A percentile compares a stretch with the other conserved stretches of the same genome.
Evolutionary conservation across 2,113 vertebrate species (phyloP).

Genomic region (Boleophthalmus pectinirostris): DNA sequence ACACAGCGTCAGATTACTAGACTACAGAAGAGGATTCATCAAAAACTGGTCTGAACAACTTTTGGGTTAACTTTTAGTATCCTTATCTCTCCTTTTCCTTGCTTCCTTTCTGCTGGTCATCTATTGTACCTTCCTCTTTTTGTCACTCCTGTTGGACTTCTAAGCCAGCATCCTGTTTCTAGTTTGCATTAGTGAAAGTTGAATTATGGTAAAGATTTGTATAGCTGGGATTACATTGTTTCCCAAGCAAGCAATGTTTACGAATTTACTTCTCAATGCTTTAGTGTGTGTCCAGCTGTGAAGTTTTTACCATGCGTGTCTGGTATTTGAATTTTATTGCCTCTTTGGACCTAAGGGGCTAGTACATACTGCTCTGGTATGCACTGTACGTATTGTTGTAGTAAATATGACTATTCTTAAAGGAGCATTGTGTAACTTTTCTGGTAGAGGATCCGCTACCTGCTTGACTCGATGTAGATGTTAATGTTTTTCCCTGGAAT

Average conservation of each 20-base stretch:
- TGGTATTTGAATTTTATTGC: slow-evolving; percentile 70
- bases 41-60: slow-evolving; percentile 32
- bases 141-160: slow-evolving; percentile 32
- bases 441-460: too few relatives aligned
- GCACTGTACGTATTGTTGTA: slow-evolving; percentile 36
- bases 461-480: too few relatives aligned
- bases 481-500: too few relatives aligned
- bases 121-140: slow-evolving; percentile 63
- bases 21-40: slow-evolving; percentile 14
- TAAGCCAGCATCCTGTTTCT: slow-evolving; percentile 58
- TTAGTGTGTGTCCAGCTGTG: slow-evolving; percentile 59
- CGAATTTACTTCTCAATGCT: slow-evolving; percentile 11
- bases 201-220: slow-evolving; percentile 23
- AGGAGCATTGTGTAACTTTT: too few relatives aligned
- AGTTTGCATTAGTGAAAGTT: slow-evolving; percentile 49
- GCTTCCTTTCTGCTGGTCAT: slow-evolving; percentile 49
- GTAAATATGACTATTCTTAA: slow-evolving; percentile 25
- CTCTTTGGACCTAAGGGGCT: slow-evolving; percentile 60
- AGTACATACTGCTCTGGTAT: slow-evolving; percentile 51
- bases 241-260: slow-evolving; percentile 6
- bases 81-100: slow-evolving; percentile 25
- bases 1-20: slow-evolving; percentile 24
- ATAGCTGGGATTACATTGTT: background rate
- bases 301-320: slow-evolving; percentile 64
- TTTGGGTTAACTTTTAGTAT: slow-evolving; percentile 8